phyloP scores from a whole-genome alignment of 2,888 invertebrate species.

The Syrphus vitripennis region DNA sequence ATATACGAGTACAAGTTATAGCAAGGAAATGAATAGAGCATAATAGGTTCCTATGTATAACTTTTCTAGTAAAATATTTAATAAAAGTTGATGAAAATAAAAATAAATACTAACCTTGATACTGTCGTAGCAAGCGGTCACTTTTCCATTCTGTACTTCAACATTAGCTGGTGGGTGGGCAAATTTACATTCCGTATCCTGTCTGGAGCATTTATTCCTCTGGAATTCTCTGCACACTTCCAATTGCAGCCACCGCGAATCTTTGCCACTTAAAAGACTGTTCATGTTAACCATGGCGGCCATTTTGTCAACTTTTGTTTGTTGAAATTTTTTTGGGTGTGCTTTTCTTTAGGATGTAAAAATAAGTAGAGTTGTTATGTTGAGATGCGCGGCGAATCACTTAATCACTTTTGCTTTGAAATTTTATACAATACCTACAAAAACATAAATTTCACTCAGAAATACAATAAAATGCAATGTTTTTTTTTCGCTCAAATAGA shows the following conservation, averaged over 20 bases:
- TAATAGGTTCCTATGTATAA: no score
- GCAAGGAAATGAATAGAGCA: slow-evolving; percentile 16
- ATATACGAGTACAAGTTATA: neutral
- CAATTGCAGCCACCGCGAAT: slow-evolving; percentile 99
- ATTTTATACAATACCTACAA: slow-evolving; percentile 6
- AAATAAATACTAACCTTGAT: slow-evolving; percentile 93
- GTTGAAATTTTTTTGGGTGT: neutral
- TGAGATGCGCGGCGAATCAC: slow-evolving; percentile 25
- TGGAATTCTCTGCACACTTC: slow-evolving; percentile 99
- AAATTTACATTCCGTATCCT: slow-evolving; percentile 99
- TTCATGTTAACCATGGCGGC: slow-evolving; percentile 98
- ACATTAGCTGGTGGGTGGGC: slow-evolving; percentile 99
- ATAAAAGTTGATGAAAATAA: slow-evolving; percentile 20
- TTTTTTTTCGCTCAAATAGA: slow-evolving; percentile 3
- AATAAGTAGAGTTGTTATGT: neutral
- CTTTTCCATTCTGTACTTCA: slow-evolving; percentile 99
- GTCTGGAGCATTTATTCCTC: slow-evolving; percentile 99
- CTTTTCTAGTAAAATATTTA: neutral
- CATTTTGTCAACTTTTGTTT: slow-evolving; percentile 79
- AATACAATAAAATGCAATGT: slow-evolving; percentile 2
- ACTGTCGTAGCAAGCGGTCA: slow-evolving; percentile 99
- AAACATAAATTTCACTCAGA: slow-evolving; percentile 36
- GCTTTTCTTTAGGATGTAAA: neutral
- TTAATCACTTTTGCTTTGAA: slow-evolving; percentile 23
- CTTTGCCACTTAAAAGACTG: slow-evolving; percentile 98